phyloP scores from a whole-genome alignment of 2,888 invertebrate species.

The Zaprionus obscuricornis region DNA sequence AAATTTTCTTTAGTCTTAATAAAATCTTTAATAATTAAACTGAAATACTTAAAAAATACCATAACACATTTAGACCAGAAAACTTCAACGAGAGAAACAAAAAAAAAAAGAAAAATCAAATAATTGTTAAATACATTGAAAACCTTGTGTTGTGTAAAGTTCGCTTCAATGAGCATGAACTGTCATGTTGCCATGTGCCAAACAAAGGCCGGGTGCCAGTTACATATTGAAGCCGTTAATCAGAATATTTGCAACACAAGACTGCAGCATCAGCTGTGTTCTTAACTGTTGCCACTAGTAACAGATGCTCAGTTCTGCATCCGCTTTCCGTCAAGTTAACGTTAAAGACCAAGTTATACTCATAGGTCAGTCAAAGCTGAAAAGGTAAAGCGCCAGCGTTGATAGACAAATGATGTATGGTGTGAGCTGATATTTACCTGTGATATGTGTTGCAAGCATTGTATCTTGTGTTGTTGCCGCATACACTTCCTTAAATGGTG shows the following conservation, averaged over 20 bases:
- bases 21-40: neutral
- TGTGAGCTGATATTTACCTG: constrained; percentile 53
- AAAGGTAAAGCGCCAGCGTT: constrained; percentile 14
- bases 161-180: constrained; percentile 27
- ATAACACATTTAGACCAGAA: neutral
- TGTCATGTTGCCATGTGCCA: constrained; percentile 23
- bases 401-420: constrained; percentile 13
- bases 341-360: neutral
- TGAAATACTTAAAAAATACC: constrained; percentile 26
- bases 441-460: constrained; percentile 59
- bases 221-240: no score
- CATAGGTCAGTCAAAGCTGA: constrained; percentile 19
- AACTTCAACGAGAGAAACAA: no score
- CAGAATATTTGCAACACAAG: constrained; percentile 17
- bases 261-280: constrained; percentile 2
- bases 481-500: constrained; percentile 57
- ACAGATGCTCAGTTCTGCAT: no score
- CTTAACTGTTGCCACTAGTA: no score
- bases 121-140: neutral
- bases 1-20: no score
- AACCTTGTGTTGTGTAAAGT: neutral
- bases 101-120: neutral
- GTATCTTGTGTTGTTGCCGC: constrained; percentile 35
- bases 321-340: neutral
- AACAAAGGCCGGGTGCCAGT: constrained; percentile 51